A percentile compares a stretch with the other conserved stretches of the same genome.
Evolutionary conservation across 2,888 invertebrate genomes (phyloP).

Genomic region (Molanna angustata): DNA sequence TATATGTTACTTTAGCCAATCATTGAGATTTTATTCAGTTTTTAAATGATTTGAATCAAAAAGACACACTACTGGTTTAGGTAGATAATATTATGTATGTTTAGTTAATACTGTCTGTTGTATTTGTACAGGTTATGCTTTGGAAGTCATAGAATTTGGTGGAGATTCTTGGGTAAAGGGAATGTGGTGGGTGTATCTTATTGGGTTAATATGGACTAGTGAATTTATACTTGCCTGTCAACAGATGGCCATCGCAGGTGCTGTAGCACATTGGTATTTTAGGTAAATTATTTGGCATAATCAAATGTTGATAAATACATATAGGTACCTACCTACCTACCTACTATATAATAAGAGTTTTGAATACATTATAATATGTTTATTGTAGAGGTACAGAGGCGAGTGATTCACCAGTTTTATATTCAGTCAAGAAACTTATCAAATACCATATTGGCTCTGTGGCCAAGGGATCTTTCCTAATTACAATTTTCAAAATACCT

Average conservation of each 20-base stretch:
- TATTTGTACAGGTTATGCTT: conserved; percentile 57
- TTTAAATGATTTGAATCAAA: no score
- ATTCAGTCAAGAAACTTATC: conserved; percentile 70
- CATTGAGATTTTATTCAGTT: no score
- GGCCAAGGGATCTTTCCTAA: conserved; percentile 90
- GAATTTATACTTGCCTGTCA: conserved; percentile 95
- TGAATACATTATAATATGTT: neutral
- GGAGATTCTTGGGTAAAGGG: conserved; percentile 80
- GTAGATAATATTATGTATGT: no score
- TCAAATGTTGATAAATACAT: neutral
- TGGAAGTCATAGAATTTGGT: conserved; percentile 65
- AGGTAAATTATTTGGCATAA: conserved; percentile 55
- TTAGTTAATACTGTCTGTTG: conserved; percentile 31
- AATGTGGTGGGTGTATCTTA: conserved; percentile 92
- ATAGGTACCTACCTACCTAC: neutral
- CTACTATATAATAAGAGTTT: neutral
- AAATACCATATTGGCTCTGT: conserved; percentile 94
- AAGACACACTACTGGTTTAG: no score
- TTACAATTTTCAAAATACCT: conserved; percentile 90
- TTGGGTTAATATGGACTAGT: conserved; percentile 89
- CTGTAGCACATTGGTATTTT: conserved; percentile 94
- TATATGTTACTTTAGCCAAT: neutral
- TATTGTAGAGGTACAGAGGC: conserved; percentile 67
- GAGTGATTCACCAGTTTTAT: conserved; percentile 63
- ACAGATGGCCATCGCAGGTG: conserved; percentile 89